Evolutionary conservation across 2,113 vertebrate species (phyloP), one percentile per base, ranked within the genome.

Genomic region (Nothoprocta perdicaria): DNA sequence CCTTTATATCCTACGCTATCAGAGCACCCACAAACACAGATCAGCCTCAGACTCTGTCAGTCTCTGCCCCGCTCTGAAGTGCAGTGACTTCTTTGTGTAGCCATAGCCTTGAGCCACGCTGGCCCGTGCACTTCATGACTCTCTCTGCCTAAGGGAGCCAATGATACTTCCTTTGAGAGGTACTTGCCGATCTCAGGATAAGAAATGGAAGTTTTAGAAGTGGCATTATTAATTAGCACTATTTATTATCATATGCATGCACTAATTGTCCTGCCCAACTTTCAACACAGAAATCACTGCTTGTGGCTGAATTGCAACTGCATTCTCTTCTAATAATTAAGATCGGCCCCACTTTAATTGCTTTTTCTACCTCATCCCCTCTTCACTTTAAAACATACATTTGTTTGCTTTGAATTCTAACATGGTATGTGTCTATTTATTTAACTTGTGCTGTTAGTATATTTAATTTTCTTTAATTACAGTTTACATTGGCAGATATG

Each of bases 371-470:
- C 10, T 90, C 35, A 74, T 60, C 13, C 5, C 31, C 81, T 87
- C 80, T 85, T 79, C 9, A 38, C 33, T 85, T 81, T 80, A 89
- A 89, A 93, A 52, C 4, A 21, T 24, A 3, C 2, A 40, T 85
- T 85, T 72, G 21, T 93, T 95, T 89, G 55, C 31, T 91, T 78
- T 85, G 45, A 69, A 85, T 95, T 74, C 33, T 45, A 89, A 67
- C n/a, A 68, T 0, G 1, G 9, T 43, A 48, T 58, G 12, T 80
- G 17, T 40, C 12, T 75, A 9, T 63, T 83, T 38, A 41, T 58
- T 48, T 38, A 82, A 50, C 61, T 85, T 90, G 24, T 80, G 29
- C 48, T 87, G 13, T 57, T 57, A 80, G 22, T 48, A 75, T 43
- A 80, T 45, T 83, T 93, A 87, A 92, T 78, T 89, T 90, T 71